Conservation (phyloP, 1,140 invertebrate species). For the Bombus picipes region DNA sequence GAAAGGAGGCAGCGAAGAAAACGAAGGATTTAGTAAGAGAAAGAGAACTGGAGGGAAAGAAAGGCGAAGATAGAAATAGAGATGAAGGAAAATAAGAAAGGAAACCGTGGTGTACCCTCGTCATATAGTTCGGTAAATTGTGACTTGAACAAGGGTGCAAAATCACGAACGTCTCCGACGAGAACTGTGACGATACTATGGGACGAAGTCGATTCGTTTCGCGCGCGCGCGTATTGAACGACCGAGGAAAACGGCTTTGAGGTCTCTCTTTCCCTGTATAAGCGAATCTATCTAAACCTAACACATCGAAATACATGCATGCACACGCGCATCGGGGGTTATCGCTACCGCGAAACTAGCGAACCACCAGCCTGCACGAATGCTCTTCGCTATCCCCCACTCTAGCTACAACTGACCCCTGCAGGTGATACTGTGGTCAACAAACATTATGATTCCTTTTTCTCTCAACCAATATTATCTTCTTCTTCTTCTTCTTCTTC, state of each 20-base stretch:
- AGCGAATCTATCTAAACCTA: constrained; percentile 29
- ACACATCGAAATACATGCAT: constrained; percentile 11
- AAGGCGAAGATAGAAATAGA: constrained; percentile 23
- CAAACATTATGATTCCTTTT: neutral
- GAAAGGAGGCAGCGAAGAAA: neutral
- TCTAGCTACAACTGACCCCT: neutral
- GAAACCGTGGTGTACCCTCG: constrained; percentile 62
- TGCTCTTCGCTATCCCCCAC: constrained; percentile 32
- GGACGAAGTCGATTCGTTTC: constrained; percentile 73
- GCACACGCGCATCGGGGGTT: constrained; percentile 37
- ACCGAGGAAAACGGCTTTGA: constrained; percentile 44
- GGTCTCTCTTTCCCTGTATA: constrained; percentile 20
- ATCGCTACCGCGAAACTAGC: constrained; percentile 48
- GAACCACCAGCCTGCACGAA: constrained; percentile 39
- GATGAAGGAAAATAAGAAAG: constrained; percentile 38
- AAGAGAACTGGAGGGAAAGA: neutral
- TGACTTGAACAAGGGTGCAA: constrained; percentile 68
- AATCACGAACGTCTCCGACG: constrained; percentile 80
- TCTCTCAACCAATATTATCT: neutral
- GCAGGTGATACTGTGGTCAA: constrained; percentile 35
- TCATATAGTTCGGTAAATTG: constrained; percentile 64
- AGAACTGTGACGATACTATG: constrained; percentile 81
- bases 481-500: neutral
- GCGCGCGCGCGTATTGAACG: constrained; percentile 82
- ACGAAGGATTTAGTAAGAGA: constrained; percentile 3